Base-by-base conservation (phyloP, 2,797 vertebrate species). In the Arnoldichthys spilopterus region DNA sequence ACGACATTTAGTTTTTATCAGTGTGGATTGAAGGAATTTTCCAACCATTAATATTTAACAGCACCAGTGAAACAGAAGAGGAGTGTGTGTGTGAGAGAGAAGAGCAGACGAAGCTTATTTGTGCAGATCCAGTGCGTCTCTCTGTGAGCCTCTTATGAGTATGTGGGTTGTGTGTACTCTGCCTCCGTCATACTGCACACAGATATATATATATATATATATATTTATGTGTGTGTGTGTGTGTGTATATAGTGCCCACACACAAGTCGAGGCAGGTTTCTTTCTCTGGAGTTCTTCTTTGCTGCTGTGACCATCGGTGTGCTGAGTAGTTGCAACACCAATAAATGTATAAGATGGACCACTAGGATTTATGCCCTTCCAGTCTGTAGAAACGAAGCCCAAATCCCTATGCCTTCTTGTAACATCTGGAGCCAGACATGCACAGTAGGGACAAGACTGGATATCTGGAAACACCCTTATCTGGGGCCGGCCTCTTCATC, bases 41-140 rank as follows among this genome's bases (percentile, higher is more conserved):
- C 92, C 90, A 86, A 85, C 87, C 89, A 95, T 95, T 87, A 94
- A 95, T 96, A 95, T 94, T 96, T 96, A 89, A 95, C 95, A 86
- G 87, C 87, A 90, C 83, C 88, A 72, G 87, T 88, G 92, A 92
- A 95, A 96, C 90, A 84, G 68, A 91, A 95, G 89, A 91, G 83
- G 86, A 69, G n/a, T n/a, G n/a, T n/a, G n/a, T n/a, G n/a, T n/a
- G n/a, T n/a, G 83, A 76, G 75, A 66, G 89, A 83, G 62, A 63
- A 83, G 28, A 58, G 71, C 63, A 34, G 37, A 51, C 28, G 49
- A 18, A 32, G 34, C n/a, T 13, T 63, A 30, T 7, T 9, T 24
- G 59, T 6, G 2, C 53, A 6, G n/a, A 53, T 6, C 16, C 1
- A n/a, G 49, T 53, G 49, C 49, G 24, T 58, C 54, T 13, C 12